A percentile compares a stretch with the other conserved stretches of the same genome.
phyloP scores from a whole-genome alignment of 2,888 invertebrate species.

The Elysia crispata region DNA sequence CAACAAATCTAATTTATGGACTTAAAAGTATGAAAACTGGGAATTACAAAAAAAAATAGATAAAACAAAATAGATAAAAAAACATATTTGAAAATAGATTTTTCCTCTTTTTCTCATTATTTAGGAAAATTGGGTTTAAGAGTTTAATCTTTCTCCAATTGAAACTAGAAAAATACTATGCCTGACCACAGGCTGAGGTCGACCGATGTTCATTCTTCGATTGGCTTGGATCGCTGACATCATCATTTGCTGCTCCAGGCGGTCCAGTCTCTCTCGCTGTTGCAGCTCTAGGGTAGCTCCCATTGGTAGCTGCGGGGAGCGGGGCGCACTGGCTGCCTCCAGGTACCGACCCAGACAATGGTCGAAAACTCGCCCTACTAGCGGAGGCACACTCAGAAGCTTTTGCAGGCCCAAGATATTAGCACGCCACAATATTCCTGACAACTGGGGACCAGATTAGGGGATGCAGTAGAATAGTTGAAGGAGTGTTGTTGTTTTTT shows the following conservation, averaged over 20 bases:
- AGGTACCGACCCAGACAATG: constrained; percentile 77
- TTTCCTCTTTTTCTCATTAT: too few species aligned
- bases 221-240: constrained; percentile 44
- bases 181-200: constrained; percentile 61
- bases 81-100: too few species aligned
- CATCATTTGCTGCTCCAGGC: constrained; percentile 79
- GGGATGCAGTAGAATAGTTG: too few species aligned
- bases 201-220: constrained; percentile 44
- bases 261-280: constrained; percentile 79
- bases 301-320: constrained; percentile 73
- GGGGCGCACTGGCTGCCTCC: constrained; percentile 76
- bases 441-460: constrained; percentile 68
- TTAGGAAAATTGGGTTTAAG: too few species aligned
- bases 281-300: constrained; percentile 80
- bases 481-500: too few species aligned
- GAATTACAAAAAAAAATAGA: too few species aligned
- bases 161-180: too few species aligned
- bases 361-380: constrained; percentile 73
- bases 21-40: too few species aligned
- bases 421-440: constrained; percentile 78
- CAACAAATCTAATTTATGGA: too few species aligned
- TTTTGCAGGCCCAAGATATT: constrained; percentile 77
- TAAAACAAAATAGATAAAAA: too few species aligned
- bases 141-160: too few species aligned
- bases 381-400: constrained; percentile 76